phyloP scores from a whole-genome alignment of 2,797 vertebrate species.

The Naso thynnoides region DNA sequence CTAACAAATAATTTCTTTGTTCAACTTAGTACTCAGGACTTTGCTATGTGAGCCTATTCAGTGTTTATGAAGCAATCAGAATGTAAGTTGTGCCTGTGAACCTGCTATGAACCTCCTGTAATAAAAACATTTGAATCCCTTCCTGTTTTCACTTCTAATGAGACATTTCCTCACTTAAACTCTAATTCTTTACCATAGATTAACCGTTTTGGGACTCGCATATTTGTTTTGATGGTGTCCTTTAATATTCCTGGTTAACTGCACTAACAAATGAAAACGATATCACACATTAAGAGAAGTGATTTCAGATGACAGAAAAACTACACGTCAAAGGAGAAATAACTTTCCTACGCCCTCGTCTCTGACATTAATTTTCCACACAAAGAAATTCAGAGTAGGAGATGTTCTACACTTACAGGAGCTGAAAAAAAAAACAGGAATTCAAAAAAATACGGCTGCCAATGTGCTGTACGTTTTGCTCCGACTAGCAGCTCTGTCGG shows the following conservation, averaged over 20 bases:
- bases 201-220: not conserved
- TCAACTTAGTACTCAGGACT: conserved; percentile 47
- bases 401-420: not conserved
- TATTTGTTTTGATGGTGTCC: not conserved
- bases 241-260: not conserved
- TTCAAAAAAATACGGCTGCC: not conserved
- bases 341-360: too few relatives aligned
- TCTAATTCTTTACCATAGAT: not conserved
- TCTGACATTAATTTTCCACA: not conserved
- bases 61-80: conserved; percentile 5
- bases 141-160: conserved; percentile 2
- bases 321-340: not conserved
- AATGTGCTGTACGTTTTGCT: too few relatives aligned
- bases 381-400: not conserved
- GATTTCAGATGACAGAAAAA: not conserved
- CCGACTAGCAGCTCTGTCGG: too few relatives aligned
- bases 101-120: conserved; percentile 14
- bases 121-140: conserved; percentile 23
- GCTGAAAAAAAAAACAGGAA: not conserved
- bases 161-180: not conserved
- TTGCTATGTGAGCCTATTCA: conserved; percentile 17
- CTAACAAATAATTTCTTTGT: not conserved
- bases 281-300: not conserved
- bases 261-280: not conserved
- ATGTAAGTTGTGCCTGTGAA: conserved; percentile 19